These are phyloP conservation scores for Vulpes vulpes DNA, from an alignment of 2,113 vertebrate genomes.

Conservation along the genomic window DNA sequence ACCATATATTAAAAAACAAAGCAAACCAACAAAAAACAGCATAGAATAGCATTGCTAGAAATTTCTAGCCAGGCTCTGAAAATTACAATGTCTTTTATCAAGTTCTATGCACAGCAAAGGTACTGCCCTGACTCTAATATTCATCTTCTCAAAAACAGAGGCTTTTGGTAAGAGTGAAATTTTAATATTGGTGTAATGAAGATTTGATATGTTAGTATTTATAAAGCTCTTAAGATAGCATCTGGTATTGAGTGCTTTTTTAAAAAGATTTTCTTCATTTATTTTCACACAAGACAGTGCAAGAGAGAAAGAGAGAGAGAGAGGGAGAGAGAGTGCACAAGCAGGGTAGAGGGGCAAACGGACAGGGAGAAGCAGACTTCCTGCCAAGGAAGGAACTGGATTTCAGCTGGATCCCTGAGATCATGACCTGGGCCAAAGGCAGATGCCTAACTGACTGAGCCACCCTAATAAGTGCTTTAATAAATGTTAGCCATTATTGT, in stretches of 20 bases:
- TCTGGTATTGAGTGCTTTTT: not conserved
- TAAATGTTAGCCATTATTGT: not conserved
- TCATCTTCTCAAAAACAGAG: not conserved
- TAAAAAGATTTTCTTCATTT: no score
- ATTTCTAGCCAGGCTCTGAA: not conserved
- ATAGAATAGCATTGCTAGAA: not conserved
- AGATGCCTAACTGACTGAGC: no score
- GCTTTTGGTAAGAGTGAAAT: not conserved
- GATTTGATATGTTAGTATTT: not conserved
- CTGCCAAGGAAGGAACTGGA: no score
- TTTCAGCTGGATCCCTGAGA: no score
- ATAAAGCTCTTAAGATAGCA: not conserved
- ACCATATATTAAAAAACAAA: not conserved
- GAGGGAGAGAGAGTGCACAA: no score
- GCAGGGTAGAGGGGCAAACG: no score
- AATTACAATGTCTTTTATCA: not conserved
- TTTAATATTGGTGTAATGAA: not conserved
- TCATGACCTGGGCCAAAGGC: no score
- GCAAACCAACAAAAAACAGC: not conserved
- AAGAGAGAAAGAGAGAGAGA: no score
- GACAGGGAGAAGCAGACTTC: no score
- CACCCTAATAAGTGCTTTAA: not conserved
- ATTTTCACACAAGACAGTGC: no score
- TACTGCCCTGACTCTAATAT: not conserved
- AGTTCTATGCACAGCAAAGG: not conserved